Evolutionary conservation across 2,888 invertebrate genomes (phyloP).

Genomic region (Lissocephala sabroskyi): DNA sequence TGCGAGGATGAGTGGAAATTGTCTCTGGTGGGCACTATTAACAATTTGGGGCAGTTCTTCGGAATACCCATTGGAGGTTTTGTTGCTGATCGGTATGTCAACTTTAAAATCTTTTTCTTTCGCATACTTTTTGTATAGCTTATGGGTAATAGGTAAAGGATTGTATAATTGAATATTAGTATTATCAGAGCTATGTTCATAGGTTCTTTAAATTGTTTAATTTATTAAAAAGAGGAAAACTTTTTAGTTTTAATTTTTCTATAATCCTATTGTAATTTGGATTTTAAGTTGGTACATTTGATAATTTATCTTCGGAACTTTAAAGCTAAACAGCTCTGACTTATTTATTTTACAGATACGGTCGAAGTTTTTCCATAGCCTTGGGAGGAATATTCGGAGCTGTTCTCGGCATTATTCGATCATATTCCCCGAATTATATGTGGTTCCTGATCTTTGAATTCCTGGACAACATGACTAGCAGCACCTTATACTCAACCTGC

Average conservation of each 20-base stretch:
- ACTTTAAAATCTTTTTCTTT: neutral
- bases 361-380: constrained; percentile 77
- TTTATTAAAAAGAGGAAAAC: no score
- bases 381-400: constrained; percentile 75
- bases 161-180: no score
- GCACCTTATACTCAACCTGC: constrained; percentile 81
- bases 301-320: no score
- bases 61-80: constrained; percentile 79
- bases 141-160: no score
- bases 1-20: constrained; percentile 78
- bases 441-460: constrained; percentile 82
- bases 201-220: no score
- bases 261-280: no score
- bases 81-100: constrained; percentile 78
- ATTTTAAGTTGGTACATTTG: no score
- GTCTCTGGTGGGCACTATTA: constrained; percentile 82
- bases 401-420: constrained; percentile 79
- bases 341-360: constrained; percentile 69
- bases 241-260: no score
- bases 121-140: no score
- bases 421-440: constrained; percentile 80
- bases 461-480: constrained; percentile 79
- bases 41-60: constrained; percentile 82
- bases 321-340: no score
- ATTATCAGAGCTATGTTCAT: no score